Percentiles rank a stretch among this genome's conserved stretches.
Evolutionary conservation across 2,888 invertebrate species (phyloP).

Genomic region (Diadegma fenestrale): DNA sequence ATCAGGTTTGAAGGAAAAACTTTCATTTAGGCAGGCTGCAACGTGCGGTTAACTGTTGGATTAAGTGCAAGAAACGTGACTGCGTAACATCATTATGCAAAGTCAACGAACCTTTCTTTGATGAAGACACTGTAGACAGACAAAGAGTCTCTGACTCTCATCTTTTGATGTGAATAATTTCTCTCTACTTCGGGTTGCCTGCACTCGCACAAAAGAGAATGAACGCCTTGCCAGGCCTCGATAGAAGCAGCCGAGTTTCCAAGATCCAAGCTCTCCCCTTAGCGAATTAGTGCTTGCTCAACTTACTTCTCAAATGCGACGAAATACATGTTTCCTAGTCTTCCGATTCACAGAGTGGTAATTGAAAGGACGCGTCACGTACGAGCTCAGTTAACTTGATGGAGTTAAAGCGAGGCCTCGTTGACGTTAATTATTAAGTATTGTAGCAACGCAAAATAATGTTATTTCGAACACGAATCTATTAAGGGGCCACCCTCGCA

Average conservation of each 20-base stretch:
- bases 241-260: conserved; percentile 7
- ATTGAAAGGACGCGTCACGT: conserved; percentile 1
- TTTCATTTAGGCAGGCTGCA: not conserved
- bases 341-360: not conserved
- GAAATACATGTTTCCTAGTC: not conserved
- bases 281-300: conserved; percentile 15
- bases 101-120: not conserved
- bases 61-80: not conserved
- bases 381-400: not conserved
- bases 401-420: not conserved
- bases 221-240: conserved; percentile 2
- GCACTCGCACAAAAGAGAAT: not conserved
- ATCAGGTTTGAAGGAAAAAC: not conserved
- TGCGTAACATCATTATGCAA: not conserved
- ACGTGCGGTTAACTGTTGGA: not conserved
- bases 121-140: not conserved
- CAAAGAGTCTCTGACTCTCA: conserved; percentile 15
- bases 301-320: conserved; percentile 10
- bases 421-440: conserved; percentile 4
- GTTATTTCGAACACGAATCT: not conserved
- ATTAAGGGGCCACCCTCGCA: not conserved
- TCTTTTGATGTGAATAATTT: conserved; percentile 2
- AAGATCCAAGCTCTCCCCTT: not conserved
- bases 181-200: not conserved
- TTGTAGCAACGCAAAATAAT: not conserved